A percentile compares a stretch with the other conserved stretches of the same genome.
Conservation (phyloP, 2,797 vertebrate species). For the Eulemur mongoz region DNA sequence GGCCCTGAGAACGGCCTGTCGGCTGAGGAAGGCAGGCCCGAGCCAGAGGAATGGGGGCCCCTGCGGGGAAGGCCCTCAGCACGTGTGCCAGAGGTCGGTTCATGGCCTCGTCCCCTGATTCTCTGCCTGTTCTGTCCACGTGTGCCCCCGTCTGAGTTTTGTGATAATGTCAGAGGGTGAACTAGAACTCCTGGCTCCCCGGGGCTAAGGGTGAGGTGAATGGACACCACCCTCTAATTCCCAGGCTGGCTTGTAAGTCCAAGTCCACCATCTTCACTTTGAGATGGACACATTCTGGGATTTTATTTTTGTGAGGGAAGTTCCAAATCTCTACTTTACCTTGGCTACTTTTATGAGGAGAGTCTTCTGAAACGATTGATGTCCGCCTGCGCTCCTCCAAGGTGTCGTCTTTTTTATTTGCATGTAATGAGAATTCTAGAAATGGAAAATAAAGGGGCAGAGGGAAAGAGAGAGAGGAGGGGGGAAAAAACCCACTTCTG, state of each 20-base stretch:
- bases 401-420: background rate
- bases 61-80: background rate
- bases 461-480: fast-evolving
- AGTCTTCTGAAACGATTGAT: background rate
- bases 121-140: background rate
- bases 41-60: background rate
- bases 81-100: too few species aligned
- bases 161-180: background rate
- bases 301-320: background rate
- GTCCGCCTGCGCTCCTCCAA: fast-evolving
- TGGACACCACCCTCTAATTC: background rate
- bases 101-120: background rate
- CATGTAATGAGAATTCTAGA: background rate
- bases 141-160: background rate
- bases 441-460: background rate
- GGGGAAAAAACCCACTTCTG: background rate
- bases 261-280: background rate
- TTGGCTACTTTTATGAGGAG: fast-evolving
- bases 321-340: background rate
- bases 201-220: background rate
- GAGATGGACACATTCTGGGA: background rate
- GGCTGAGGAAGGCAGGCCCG: background rate
- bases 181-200: background rate
- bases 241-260: background rate
- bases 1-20: background rate